Evolutionary conservation across 1,140 invertebrate species (phyloP).

Genomic region (Oscheius sp.): DNA sequence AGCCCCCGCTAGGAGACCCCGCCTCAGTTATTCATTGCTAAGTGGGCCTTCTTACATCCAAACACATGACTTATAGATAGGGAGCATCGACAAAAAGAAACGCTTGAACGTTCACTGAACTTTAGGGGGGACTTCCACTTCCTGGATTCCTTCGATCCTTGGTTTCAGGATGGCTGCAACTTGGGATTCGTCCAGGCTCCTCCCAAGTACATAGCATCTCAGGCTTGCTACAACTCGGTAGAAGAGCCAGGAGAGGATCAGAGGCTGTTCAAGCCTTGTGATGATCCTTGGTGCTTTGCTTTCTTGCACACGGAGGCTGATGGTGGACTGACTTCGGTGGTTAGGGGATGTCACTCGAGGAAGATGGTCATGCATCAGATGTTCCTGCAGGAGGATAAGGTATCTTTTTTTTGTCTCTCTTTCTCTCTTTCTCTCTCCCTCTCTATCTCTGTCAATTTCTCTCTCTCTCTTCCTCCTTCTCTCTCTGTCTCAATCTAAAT

Average conservation of each 20-base stretch:
- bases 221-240: conserved; percentile 18
- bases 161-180: conserved; percentile 24
- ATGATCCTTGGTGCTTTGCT: conserved; percentile 10
- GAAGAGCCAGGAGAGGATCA: conserved; percentile 21
- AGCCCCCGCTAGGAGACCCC: too few species aligned
- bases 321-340: conserved; percentile 26
- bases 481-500: background rate
- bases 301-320: conserved; percentile 1
- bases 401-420: background rate
- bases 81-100: too few species aligned
- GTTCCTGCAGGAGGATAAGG: conserved; percentile 23
- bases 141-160: background rate
- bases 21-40: too few species aligned
- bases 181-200: conserved; percentile 12
- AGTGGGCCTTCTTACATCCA: too few species aligned
- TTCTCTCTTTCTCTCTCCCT: background rate
- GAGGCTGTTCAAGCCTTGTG: conserved; percentile 7
- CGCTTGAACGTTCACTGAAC: too few species aligned
- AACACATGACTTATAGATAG: too few species aligned
- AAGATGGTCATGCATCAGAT: conserved; percentile 33
- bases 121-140: too few species aligned
- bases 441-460: background rate
- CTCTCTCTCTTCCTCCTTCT: background rate
- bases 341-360: conserved; percentile 18
- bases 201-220: conserved; percentile 18